Evolutionary conservation across 30 jellyfish, hydroid and myxozoan species (phyloP).

Genomic region (Rhopilema esculentum): DNA sequence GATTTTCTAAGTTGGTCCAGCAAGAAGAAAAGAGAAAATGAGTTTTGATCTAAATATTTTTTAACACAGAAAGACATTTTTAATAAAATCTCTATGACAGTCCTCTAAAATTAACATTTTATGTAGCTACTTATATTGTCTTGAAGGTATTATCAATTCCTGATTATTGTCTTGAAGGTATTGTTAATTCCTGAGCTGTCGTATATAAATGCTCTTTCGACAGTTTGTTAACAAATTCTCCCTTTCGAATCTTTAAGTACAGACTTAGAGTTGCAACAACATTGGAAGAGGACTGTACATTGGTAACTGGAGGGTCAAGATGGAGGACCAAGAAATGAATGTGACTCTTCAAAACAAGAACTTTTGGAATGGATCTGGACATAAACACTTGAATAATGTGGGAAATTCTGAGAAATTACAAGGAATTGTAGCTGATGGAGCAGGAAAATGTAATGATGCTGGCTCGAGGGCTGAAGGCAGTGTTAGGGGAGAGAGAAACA

Average conservation of each 20-base stretch:
- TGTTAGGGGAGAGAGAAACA: background rate
- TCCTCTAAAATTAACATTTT: background rate
- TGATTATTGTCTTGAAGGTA: too few relatives aligned
- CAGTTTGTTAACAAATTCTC: background rate
- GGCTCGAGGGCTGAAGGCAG: background rate
- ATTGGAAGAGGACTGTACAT: background rate
- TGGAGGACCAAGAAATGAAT: slow-evolving; percentile 8
- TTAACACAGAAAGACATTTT: too few relatives aligned
- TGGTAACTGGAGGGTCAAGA: slow-evolving; percentile 33
- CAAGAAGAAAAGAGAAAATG: slow-evolving; percentile 23
- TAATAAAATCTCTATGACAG: too few relatives aligned
- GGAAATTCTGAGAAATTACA: background rate
- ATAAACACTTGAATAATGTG: background rate
- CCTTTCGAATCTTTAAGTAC: background rate
- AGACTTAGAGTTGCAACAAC: slow-evolving; percentile 45
- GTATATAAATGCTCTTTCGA: background rate
- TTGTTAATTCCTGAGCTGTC: too few relatives aligned
- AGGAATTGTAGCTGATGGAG: background rate
- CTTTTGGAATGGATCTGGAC: background rate
- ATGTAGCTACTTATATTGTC: background rate
- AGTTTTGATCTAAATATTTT: slow-evolving; percentile 13
- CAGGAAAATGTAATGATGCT: background rate
- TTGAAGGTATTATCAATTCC: too few relatives aligned
- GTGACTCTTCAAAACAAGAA: background rate
- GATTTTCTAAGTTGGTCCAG: background rate